Conservation (phyloP, 2,888 invertebrate species). For the Ischnus inquisitorius region DNA sequence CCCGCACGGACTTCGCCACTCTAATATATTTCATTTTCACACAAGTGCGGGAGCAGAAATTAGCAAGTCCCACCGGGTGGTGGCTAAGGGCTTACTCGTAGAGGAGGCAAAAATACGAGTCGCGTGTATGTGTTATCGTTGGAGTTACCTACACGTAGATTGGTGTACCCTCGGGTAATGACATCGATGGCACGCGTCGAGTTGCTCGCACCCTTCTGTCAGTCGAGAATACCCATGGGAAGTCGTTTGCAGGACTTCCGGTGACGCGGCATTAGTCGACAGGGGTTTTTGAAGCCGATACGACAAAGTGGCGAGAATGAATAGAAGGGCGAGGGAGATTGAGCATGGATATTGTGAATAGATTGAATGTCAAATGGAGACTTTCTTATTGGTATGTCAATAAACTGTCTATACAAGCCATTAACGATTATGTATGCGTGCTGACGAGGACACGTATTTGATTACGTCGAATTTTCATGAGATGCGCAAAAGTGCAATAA, state of each 20-base stretch:
- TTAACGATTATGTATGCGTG: not conserved
- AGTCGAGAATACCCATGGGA: conserved; percentile 37
- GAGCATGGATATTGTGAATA: not conserved
- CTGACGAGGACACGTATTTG: not conserved
- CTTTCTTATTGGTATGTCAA: not conserved
- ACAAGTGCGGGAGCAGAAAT: conserved; percentile 43
- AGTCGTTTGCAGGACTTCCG: conserved; percentile 30
- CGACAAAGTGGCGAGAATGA: not conserved
- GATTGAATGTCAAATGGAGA: not conserved
- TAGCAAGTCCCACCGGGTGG: conserved; percentile 18
- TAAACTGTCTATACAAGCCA: not conserved
- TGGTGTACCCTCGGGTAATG: conserved; percentile 38
- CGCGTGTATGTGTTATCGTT: not conserved
- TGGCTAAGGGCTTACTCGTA: not conserved
- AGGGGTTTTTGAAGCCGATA: not conserved
- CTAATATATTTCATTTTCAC: conserved; percentile 24
- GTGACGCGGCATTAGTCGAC: not conserved
- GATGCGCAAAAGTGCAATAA: no score
- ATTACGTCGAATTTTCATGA: not conserved
- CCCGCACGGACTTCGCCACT: conserved; percentile 8
- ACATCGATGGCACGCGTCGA: conserved; percentile 40
- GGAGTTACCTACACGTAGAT: not conserved
- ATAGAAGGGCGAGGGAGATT: not conserved
- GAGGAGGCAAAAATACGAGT: not conserved
- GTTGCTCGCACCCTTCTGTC: conserved; percentile 42